phyloP scores from a whole-genome alignment of 37 sponge, comb jelly and placozoan species.

The Chondrilla cf. caribensis region DNA sequence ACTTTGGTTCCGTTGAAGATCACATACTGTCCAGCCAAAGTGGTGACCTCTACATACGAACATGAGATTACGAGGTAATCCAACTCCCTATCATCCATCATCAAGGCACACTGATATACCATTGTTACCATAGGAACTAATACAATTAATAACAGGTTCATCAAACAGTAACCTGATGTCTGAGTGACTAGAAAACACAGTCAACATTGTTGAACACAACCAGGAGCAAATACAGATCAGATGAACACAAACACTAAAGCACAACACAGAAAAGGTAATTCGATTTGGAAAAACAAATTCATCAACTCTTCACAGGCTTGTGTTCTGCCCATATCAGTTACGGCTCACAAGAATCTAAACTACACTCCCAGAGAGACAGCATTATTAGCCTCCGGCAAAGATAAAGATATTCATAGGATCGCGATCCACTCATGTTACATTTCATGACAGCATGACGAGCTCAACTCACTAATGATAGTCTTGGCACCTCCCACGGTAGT shows the following conservation, averaged over 20 bases:
- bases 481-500: constrained; percentile 22
- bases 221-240: constrained; percentile 1
- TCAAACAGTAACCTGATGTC: background rate
- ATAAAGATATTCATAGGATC: no score
- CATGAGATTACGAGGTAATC: background rate
- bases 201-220: no score
- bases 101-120: background rate
- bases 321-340: no score
- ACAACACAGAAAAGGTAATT: background rate
- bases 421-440: no score
- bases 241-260: background rate
- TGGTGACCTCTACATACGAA: no score
- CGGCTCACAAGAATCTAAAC: no score
- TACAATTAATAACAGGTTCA: background rate
- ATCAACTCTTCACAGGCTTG: no score
- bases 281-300: no score
- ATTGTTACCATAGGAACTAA: background rate
- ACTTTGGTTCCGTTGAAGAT: background rate
- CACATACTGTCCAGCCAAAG: background rate
- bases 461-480: background rate
- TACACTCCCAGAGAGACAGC: no score
- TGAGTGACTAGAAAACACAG: no score
- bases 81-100: background rate
- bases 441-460: no score
- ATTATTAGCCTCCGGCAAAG: no score